These are phyloP conservation scores for Babyrousa celebensis DNA, from an alignment of 2,797 vertebrate genomes.

Conservation along the genomic window DNA sequence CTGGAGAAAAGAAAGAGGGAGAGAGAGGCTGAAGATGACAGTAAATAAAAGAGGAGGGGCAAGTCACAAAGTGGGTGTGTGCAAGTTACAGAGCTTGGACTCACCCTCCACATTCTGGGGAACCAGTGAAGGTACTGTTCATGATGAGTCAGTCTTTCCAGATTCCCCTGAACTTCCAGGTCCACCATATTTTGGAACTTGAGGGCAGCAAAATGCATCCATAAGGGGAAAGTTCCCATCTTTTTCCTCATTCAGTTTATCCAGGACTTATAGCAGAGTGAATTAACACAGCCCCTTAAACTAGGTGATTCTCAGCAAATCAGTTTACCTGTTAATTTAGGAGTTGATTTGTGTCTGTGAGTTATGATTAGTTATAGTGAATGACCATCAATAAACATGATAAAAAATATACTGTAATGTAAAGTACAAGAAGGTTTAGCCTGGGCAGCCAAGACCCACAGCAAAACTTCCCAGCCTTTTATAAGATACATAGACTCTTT, in stretches of 20 bases:
- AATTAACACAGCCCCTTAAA: neutral
- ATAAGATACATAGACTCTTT: neutral
- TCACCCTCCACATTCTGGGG: neutral
- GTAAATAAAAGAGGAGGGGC: neutral
- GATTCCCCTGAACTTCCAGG: neutral
- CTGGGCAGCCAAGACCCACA: conserved; percentile 48
- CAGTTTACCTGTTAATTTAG: neutral
- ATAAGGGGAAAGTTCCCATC: neutral
- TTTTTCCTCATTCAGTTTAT: neutral
- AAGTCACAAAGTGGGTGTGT: fast-evolving
- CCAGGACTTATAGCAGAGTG: neutral
- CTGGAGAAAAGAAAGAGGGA: neutral
- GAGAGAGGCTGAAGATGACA: neutral
- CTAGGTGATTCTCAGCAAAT: neutral
- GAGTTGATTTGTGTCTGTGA: neutral
- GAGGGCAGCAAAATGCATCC: neutral
- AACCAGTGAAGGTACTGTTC: neutral
- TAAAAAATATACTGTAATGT: conserved; percentile 45
- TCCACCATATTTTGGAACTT: neutral
- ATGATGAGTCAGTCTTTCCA: neutral
- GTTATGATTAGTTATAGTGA: neutral
- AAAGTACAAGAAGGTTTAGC: conserved; percentile 5
- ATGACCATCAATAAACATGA: neutral
- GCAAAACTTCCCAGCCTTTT: neutral
- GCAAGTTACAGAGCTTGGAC: neutral